Evolutionary conservation across 2,888 invertebrate genomes (phyloP).

Genomic region (Caenorhabditis japonica): DNA sequence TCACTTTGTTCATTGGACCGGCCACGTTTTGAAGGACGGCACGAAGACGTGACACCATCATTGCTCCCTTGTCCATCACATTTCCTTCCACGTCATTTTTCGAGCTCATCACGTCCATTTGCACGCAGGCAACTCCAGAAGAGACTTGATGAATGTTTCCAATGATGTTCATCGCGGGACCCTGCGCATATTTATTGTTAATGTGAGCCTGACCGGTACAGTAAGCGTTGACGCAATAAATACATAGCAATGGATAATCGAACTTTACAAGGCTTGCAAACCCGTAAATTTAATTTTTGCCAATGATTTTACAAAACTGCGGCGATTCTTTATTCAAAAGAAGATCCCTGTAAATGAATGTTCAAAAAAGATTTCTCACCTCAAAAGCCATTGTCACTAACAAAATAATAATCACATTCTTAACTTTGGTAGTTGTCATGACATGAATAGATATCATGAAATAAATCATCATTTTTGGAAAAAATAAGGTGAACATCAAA

Average conservation of each 20-base stretch:
- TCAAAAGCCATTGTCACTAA: slow-evolving; percentile 58
- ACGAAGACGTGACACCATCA: slow-evolving; percentile 33
- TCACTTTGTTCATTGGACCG: slow-evolving; percentile 55
- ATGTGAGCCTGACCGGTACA: neutral
- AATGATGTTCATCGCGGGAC: slow-evolving; percentile 68
- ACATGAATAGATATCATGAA: slow-evolving; percentile 57
- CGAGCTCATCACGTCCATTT: slow-evolving; percentile 61
- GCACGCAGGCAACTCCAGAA: slow-evolving; percentile 68
- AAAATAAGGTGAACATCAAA: slow-evolving; percentile 55
- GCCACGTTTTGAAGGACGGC: slow-evolving; percentile 48
- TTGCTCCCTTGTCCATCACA: slow-evolving; percentile 53
- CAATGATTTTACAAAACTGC: no score
- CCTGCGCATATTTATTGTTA: slow-evolving; percentile 41
- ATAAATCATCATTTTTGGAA: slow-evolving; percentile 58
- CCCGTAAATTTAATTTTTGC: no score
- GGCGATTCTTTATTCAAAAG: no score
- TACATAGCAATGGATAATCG: no score
- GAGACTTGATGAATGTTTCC: slow-evolving; percentile 64
- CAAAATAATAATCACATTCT: slow-evolving; percentile 51
- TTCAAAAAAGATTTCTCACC: slow-evolving; percentile 18
- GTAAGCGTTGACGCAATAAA: no score
- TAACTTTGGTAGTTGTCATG: slow-evolving; percentile 55
- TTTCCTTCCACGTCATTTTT: slow-evolving; percentile 62
- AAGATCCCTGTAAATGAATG: no score
- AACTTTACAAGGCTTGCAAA: no score